phyloP scores from a whole-genome alignment of 2,888 invertebrate species.

The Bruchidius siliquastri region DNA sequence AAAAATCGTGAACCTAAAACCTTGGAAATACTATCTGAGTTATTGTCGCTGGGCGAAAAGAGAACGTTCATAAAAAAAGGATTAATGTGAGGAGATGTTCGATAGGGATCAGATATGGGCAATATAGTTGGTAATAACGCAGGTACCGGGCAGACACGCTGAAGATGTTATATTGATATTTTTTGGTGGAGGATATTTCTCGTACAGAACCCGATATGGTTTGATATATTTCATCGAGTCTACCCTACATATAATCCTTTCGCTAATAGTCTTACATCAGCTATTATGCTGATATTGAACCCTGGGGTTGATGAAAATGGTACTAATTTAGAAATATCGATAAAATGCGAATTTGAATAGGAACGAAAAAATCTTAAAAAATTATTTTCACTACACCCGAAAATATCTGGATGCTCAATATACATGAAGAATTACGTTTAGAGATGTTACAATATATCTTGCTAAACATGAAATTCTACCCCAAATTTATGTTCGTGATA shows the following conservation, averaged over 20 bases:
- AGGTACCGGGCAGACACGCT: background rate
- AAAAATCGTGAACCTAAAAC: conserved; percentile 15
- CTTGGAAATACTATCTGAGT: conserved; percentile 21
- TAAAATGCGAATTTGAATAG: too few relatives aligned
- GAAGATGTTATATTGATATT: background rate
- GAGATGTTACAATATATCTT: too few relatives aligned
- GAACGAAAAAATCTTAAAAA: too few relatives aligned
- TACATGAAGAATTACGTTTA: too few relatives aligned
- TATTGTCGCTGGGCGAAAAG: conserved; percentile 17
- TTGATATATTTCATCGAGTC: background rate
- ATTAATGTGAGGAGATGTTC: conserved; percentile 2
- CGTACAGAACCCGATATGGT: background rate
- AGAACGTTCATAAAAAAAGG: conserved; percentile 12
- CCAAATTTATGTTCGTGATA: too few relatives aligned
- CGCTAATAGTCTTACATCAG: background rate
- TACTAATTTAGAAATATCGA: too few relatives aligned
- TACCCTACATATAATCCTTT: background rate
- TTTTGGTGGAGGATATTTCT: background rate
- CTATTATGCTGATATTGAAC: background rate
- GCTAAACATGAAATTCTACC: too few relatives aligned
- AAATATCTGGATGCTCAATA: too few relatives aligned
- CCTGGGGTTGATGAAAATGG: too few relatives aligned
- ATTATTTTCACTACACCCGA: too few relatives aligned
- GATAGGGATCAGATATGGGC: conserved; percentile 1
- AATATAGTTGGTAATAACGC: background rate